Conservation (phyloP, 1,140 invertebrate genomes). For the Berghia stephanieae region DNA sequence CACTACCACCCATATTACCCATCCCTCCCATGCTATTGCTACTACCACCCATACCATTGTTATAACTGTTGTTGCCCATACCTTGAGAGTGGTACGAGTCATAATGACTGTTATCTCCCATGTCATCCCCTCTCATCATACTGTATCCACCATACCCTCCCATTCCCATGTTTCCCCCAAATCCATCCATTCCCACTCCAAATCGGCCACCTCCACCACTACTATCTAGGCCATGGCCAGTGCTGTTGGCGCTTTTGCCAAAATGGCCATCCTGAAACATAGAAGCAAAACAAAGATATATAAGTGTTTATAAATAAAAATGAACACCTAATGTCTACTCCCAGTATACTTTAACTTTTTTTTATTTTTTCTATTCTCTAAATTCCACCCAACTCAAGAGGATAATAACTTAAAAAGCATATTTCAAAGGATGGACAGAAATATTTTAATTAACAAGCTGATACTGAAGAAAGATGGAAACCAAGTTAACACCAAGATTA, state of each 20-base stretch:
- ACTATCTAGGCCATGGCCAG: conserved; percentile 35
- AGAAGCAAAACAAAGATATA: not conserved
- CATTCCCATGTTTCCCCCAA: not conserved
- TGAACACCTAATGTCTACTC: not conserved
- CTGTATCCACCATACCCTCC: conserved; percentile 15
- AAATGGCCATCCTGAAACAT: conserved; percentile 32
- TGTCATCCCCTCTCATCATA: conserved; percentile 22
- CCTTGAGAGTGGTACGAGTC: not conserved
- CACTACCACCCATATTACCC: not conserved
- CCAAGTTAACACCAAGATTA: too few species aligned
- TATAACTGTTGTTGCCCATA: conserved; percentile 1
- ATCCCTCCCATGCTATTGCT: not conserved
- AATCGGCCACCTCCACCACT: too few species aligned
- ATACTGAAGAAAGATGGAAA: too few species aligned
- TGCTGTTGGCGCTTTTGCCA: conserved; percentile 24
- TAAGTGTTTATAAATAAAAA: not conserved
- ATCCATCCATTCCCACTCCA: conserved; percentile 12
- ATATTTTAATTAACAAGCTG: too few species aligned
- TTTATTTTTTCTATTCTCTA: not conserved
- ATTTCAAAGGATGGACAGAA: too few species aligned
- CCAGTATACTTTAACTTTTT: not conserved
- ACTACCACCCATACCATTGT: conserved; percentile 11
- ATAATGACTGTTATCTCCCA: not conserved
- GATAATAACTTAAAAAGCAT: not conserved
- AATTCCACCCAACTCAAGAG: not conserved